Evolutionary conservation across 1,140 invertebrate genomes (phyloP), one percentile per base, ranked within the genome.

Genomic region (Hylaeus anthracinus): DNA sequence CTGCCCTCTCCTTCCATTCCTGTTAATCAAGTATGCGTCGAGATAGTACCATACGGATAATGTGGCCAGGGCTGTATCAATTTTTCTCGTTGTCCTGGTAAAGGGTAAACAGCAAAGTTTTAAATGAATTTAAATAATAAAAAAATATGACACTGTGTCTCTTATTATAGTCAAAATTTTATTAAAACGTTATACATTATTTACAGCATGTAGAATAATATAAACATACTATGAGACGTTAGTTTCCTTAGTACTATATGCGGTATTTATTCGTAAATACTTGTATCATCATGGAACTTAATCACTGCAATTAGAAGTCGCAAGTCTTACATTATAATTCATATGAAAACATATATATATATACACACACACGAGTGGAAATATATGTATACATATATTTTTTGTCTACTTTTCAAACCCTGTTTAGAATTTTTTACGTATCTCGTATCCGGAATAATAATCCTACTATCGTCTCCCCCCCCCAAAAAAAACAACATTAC

Each of bases 151-250:
- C 26, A 26, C 26, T 26, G 26, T 26, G 0, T 26, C 26, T 26
- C 26, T 83, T 86, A 74, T 75, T 78, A 58, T 86, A 83, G 80
- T 87, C 87, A 90, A 90, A 84, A 86, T 90, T 93, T 92, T 92
- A 92, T 92, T 92, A 91, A 92, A 91, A 92, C 87, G 84, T 92
- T 90, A 91, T 89, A 91, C 91, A 92, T 92, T 93, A 93, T 93
- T 92, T 93, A 93, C 92, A 92, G 88, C 83, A 80, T 86, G 67
- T 67, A 84, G 82, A 51, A 71, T 70, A 67, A 79, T 74, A 51
- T 10, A 72, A 64, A 53, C 51, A 64, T 77, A 75, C 58, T 81
- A 86, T 43, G 48, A 81, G 4, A 64, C 45, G 60, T 86, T 77
- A 86, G 37, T 79, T 69, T 58, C 37, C 70, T 61, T 72, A 45